A percentile compares a stretch with the other conserved stretches of the same genome.
Evolutionary conservation across 2,113 vertebrate genomes (phyloP).

Genomic region (Nothoprocta pentlandii): DNA sequence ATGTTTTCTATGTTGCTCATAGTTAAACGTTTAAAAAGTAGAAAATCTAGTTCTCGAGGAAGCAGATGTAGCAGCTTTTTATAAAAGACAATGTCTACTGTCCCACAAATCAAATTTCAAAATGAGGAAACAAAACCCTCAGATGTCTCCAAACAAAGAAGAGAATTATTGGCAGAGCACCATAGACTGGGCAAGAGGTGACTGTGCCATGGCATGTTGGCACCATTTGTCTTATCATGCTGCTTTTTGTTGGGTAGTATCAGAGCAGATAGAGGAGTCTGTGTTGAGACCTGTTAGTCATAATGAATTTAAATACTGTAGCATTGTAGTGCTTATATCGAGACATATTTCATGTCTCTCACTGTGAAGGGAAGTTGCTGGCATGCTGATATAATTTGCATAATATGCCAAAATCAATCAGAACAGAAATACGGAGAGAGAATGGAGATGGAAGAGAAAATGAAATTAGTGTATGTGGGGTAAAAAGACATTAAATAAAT

Average conservation of each 20-base stretch:
- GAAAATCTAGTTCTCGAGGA: neutral
- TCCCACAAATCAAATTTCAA: neutral
- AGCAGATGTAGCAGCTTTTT: neutral
- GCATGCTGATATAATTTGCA: neutral
- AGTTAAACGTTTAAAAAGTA: neutral
- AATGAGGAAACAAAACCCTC: neutral
- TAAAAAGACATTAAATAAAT: neutral
- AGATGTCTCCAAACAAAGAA: neutral
- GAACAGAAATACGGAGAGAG: neutral
- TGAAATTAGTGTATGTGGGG: neutral
- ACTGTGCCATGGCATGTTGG: slow-evolving; percentile 2
- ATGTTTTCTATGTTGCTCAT: neutral
- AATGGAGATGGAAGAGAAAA: neutral
- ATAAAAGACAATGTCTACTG: neutral
- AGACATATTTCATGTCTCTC: slow-evolving; percentile 32
- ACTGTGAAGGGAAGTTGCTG: slow-evolving; percentile 30
- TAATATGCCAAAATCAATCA: slow-evolving; percentile 21
- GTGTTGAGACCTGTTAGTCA: slow-evolving; percentile 19
- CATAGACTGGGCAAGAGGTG: neutral
- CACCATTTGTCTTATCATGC: slow-evolving; percentile 9
- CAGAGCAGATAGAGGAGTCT: slow-evolving; percentile 11
- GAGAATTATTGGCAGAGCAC: neutral
- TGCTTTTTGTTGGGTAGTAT: slow-evolving; percentile 22
- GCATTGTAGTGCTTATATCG: neutral
- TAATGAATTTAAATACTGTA: neutral